These are phyloP conservation scores for Microtus montanus DNA, from an alignment of 2,113 vertebrate genomes.

Conservation along the genomic window DNA sequence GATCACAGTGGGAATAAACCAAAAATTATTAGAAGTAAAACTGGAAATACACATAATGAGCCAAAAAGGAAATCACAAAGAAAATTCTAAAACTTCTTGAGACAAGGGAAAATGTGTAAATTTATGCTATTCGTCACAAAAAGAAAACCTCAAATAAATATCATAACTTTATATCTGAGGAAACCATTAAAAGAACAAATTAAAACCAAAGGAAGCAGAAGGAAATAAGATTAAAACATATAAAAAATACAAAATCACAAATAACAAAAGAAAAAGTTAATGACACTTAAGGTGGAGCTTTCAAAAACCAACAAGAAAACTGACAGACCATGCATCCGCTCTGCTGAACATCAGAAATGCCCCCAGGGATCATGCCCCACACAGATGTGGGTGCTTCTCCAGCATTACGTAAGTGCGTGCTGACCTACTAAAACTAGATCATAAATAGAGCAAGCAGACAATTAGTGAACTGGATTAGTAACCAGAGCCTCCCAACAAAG, in stretches of 20 bases:
- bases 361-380: background rate
- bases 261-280: background rate
- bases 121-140: background rate
- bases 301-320: background rate
- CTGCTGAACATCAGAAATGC: background rate
- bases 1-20: background rate
- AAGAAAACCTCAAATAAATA: background rate
- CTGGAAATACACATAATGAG: background rate
- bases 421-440: background rate
- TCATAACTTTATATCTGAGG: background rate
- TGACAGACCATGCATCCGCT: background rate
- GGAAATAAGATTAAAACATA: background rate
- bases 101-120: background rate
- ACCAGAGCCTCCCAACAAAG: background rate
- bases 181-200: background rate
- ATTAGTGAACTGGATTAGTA: background rate
- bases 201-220: background rate
- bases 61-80: background rate
- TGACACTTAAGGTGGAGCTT: background rate
- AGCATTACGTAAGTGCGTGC: no score
- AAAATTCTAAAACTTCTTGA: background rate
- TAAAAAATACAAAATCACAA: background rate
- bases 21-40: constrained; percentile 17
- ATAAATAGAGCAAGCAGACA: background rate
- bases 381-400: background rate